phyloP scores from a whole-genome alignment of 2,888 invertebrate species.

The Corythucha ciliata region DNA sequence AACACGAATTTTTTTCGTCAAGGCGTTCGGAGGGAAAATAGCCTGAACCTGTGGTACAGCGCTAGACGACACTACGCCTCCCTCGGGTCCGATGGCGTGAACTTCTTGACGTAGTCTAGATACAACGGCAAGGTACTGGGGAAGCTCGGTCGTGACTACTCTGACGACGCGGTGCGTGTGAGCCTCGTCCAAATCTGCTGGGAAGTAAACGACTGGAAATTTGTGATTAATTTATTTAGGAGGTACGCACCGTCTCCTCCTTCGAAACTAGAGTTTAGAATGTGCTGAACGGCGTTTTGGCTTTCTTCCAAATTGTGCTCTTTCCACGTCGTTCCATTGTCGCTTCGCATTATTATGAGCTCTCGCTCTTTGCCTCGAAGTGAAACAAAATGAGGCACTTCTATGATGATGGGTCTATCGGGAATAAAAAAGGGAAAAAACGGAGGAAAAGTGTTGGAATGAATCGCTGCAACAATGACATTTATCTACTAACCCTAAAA shows the following conservation, averaged over 20 bases:
- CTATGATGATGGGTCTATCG: conserved; percentile 78
- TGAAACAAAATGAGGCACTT: conserved; percentile 96
- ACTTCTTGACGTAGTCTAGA: conserved; percentile 93
- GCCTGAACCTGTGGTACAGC: conserved; percentile 83
- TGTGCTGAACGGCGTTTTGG: conserved; percentile 83
- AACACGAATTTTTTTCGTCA: conserved; percentile 98
- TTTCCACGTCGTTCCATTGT: conserved; percentile 97
- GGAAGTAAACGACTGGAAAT: neutral
- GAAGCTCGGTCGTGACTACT: conserved; percentile 92
- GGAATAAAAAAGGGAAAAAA: neutral
- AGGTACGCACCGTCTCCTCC: conserved; percentile 14
- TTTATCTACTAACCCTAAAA: conserved; percentile 66
- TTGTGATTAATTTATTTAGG: neutral
- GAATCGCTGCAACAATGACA: conserved; percentile 1
- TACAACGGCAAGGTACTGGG: conserved; percentile 94
- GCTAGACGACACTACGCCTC: conserved; percentile 90
- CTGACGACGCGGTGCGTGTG: conserved; percentile 63
- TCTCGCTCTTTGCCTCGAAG: conserved; percentile 88
- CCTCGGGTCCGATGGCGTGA: conserved; percentile 93
- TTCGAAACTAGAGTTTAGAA: conserved; percentile 84
- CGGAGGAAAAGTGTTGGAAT: neutral
- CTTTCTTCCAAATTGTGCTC: conserved; percentile 82
- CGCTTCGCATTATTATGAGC: conserved; percentile 89
- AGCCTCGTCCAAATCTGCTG: conserved; percentile 24
- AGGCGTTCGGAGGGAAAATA: conserved; percentile 86